Evolutionary conservation across 2,113 vertebrate species (phyloP).

Genomic region (Strigops habroptila): DNA sequence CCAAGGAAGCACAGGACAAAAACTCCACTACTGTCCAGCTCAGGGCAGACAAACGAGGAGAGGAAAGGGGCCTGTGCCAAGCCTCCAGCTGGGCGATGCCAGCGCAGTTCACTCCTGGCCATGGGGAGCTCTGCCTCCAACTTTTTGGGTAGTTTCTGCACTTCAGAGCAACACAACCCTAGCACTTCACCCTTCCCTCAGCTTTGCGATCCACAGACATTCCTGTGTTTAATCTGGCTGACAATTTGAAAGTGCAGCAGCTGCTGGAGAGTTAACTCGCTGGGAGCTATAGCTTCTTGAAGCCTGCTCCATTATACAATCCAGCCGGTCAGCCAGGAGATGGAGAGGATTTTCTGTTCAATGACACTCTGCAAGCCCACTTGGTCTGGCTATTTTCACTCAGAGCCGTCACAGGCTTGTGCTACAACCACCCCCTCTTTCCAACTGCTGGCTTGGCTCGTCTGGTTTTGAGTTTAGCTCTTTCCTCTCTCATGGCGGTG

Average conservation of each 20-base stretch:
- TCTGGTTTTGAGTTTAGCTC: constrained; percentile 64
- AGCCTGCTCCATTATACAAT: not conserved
- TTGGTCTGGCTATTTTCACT: constrained; percentile 31
- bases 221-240: constrained; percentile 15
- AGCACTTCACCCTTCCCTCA: not conserved
- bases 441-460: constrained; percentile 8
- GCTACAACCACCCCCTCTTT: not conserved
- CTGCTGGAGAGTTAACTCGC: constrained; percentile 8
- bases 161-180: not conserved
- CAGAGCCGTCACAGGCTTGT: constrained; percentile 19
- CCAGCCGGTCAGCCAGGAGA: not conserved
- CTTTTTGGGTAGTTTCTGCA: not conserved
- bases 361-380: not conserved
- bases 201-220: not conserved
- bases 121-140: not conserved
- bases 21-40: not conserved
- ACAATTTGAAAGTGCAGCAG: not conserved
- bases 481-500: not conserved
- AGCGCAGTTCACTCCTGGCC: rapidly evolving
- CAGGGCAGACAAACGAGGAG: not conserved
- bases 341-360: not conserved
- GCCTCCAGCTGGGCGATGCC: not conserved
- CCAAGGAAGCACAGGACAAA: not conserved
- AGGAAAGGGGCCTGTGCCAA: not conserved
- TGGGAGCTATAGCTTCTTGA: not conserved